Percentiles rank a stretch among this genome's conserved stretches.
Evolutionary conservation across 2,888 invertebrate genomes (phyloP).

Genomic region (Platycnemis pennipes): DNA sequence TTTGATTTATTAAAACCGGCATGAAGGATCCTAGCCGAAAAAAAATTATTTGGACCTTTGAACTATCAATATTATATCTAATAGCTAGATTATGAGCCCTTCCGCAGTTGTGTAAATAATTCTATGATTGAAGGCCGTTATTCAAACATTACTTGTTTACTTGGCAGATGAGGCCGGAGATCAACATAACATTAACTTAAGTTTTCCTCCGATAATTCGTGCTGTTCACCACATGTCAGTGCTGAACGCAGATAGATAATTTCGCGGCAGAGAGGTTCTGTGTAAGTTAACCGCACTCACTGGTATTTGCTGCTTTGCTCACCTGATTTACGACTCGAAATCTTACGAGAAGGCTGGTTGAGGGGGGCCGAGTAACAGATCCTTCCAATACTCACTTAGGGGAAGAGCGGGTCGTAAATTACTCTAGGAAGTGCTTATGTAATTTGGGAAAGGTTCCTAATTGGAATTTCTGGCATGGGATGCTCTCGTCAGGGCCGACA

Average conservation of each 20-base stretch:
- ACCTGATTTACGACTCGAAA: neutral
- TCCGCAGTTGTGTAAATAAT: too few species aligned
- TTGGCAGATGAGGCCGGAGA: too few species aligned
- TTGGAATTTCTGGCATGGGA: neutral
- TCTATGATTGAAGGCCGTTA: too few species aligned
- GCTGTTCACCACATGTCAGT: neutral
- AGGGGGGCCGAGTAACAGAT: neutral
- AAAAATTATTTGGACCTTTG: too few species aligned
- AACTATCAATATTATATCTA: too few species aligned
- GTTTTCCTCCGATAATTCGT: too few species aligned
- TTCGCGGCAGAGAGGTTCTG: neutral
- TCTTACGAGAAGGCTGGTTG: neutral
- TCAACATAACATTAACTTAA: too few species aligned
- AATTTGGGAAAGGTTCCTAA: slow-evolving; percentile 18
- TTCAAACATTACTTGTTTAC: too few species aligned
- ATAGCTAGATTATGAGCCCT: too few species aligned
- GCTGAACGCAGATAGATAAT: neutral
- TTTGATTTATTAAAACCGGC: too few species aligned
- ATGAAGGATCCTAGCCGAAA: too few species aligned
- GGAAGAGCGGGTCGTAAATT: neutral
- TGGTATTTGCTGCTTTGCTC: neutral
- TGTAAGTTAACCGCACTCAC: neutral
- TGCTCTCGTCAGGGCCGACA: neutral
- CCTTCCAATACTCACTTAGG: neutral
- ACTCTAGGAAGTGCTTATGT: neutral